A percentile compares a stretch with the other conserved stretches of the same genome.
These are phyloP conservation scores for Aphidius colemani DNA, from an alignment of 2,888 invertebrate species.

Conservation along the genomic window DNA sequence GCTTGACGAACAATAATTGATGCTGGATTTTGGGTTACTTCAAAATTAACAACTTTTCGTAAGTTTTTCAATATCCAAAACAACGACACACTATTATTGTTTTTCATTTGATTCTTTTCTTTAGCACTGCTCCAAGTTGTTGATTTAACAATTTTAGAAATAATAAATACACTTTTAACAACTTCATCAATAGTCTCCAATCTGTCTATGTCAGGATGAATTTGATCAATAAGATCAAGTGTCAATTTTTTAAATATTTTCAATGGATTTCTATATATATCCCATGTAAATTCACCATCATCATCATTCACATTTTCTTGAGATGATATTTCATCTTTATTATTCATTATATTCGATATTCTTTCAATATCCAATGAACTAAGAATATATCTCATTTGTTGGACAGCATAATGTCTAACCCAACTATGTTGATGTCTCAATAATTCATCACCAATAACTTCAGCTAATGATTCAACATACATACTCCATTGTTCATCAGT, in stretches of 20 bases:
- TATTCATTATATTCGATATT: slow-evolving; percentile 36
- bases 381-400: slow-evolving; percentile 76
- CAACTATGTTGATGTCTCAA: slow-evolving; percentile 83
- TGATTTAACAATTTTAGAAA: slow-evolving; percentile 70
- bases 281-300: slow-evolving; percentile 61
- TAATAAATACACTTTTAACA: slow-evolving; percentile 71
- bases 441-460: slow-evolving; percentile 69
- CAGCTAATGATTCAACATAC: slow-evolving; percentile 61
- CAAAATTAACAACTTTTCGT: slow-evolving; percentile 76
- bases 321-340: slow-evolving; percentile 61
- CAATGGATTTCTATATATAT: slow-evolving; percentile 69
- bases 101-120: slow-evolving; percentile 35
- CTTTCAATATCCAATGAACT: slow-evolving; percentile 67
- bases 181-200: slow-evolving; percentile 79
- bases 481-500: slow-evolving; percentile 62
- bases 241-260: slow-evolving; percentile 69
- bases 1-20: slow-evolving; percentile 73
- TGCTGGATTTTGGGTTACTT: slow-evolving; percentile 75
- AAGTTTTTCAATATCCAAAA: slow-evolving; percentile 78
- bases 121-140: slow-evolving; percentile 54
- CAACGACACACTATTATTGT: slow-evolving; percentile 65
- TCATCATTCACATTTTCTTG: slow-evolving; percentile 28
- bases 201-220: slow-evolving; percentile 65
- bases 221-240: slow-evolving; percentile 77
- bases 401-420: slow-evolving; percentile 80